These are phyloP conservation scores for Drosophila triauraria DNA, from an alignment of 1,140 invertebrate species.

Conservation along the genomic window DNA sequence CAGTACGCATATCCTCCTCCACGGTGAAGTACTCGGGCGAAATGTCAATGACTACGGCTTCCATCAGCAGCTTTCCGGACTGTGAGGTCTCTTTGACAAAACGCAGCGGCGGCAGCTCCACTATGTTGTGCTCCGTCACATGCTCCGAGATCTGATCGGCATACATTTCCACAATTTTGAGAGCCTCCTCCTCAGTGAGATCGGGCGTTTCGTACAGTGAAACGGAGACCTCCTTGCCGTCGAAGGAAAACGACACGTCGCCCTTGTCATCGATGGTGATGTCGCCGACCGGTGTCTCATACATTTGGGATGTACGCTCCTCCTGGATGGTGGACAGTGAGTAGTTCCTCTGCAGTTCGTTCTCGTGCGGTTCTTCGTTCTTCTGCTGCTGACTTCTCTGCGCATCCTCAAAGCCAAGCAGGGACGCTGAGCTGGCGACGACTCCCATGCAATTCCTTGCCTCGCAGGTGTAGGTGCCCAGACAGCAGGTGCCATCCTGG, in stretches of 20 bases:
- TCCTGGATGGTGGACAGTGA: slow-evolving; percentile 96
- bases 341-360: slow-evolving; percentile 89
- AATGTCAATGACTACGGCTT: slow-evolving; percentile 96
- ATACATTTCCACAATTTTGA: slow-evolving; percentile 97
- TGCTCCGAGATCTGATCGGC: slow-evolving; percentile 96
- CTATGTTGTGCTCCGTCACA: slow-evolving; percentile 93
- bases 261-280: slow-evolving; percentile 92
- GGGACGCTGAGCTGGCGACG: slow-evolving; percentile 93
- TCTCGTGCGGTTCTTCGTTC: slow-evolving; percentile 70
- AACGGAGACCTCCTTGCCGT: slow-evolving; percentile 95
- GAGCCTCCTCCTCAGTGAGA: slow-evolving; percentile 94
- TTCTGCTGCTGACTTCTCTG: slow-evolving; percentile 86
- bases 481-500: slow-evolving; percentile 94
- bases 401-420: slow-evolving; percentile 93
- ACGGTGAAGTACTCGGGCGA: slow-evolving; percentile 92
- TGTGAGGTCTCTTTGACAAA: slow-evolving; percentile 95
- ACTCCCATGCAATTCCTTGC: slow-evolving; percentile 96
- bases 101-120: slow-evolving; percentile 94
- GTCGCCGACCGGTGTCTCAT: slow-evolving; percentile 92
- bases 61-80: slow-evolving; percentile 94
- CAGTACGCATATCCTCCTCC: slow-evolving; percentile 92
- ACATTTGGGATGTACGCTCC: slow-evolving; percentile 94
- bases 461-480: slow-evolving; percentile 97
- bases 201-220: slow-evolving; percentile 96
- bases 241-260: slow-evolving; percentile 95